Conservation (phyloP, 2,888 invertebrate species). For the Ditylenchus weischeri region DNA sequence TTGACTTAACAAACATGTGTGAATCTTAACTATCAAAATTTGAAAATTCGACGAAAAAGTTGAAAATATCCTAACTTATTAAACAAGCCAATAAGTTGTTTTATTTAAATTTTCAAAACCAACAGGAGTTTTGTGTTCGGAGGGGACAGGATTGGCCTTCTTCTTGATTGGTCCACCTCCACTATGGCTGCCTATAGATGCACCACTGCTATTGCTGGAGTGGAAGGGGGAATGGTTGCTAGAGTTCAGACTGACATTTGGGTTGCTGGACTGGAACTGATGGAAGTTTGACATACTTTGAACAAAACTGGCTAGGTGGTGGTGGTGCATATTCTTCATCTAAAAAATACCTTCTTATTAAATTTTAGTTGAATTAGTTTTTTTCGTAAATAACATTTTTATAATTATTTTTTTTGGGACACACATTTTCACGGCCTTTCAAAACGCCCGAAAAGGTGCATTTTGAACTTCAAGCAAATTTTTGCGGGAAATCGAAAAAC, state of each 20-base stretch:
- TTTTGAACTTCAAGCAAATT: too few relatives aligned
- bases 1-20: too few relatives aligned
- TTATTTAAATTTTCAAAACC: conserved; percentile 1
- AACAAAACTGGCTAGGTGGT: conserved; percentile 23
- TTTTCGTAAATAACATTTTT: too few relatives aligned
- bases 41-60: too few relatives aligned
- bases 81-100: too few relatives aligned
- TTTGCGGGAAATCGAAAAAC: too few relatives aligned
- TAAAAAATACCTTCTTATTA: background rate
- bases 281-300: conserved; percentile 16
- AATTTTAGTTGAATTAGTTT: too few relatives aligned
- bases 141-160: conserved; percentile 21
- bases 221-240: background rate
- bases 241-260: background rate
- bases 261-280: conserved; percentile 9
- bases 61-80: too few relatives aligned
- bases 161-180: conserved; percentile 26
- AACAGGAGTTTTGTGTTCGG: conserved; percentile 17
- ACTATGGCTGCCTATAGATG: background rate
- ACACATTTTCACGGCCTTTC: too few relatives aligned
- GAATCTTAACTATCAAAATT: too few relatives aligned
- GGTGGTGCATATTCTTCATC: conserved; percentile 6
- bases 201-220: conserved; percentile 11
- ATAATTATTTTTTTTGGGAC: too few relatives aligned
- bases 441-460: too few relatives aligned